phyloP scores from a whole-genome alignment of 2,113 vertebrate species.

The Triplophysa siluroides region DNA sequence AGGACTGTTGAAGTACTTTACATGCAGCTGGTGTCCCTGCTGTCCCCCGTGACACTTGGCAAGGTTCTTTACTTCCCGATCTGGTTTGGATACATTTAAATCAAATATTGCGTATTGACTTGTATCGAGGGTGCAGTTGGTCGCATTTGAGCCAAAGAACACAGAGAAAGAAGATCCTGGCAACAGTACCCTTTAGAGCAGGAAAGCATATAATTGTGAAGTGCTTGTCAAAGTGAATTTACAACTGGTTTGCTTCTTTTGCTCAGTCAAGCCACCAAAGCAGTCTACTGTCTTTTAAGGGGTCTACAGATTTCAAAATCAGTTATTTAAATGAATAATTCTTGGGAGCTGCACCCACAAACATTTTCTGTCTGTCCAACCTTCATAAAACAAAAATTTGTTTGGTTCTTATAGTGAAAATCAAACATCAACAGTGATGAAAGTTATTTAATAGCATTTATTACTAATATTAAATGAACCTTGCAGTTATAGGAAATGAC shows the following conservation, averaged over 20 bases:
- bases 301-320: neutral
- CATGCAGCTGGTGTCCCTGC: constrained; percentile 42
- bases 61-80: neutral
- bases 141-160: neutral
- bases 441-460: neutral
- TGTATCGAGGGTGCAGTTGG: neutral
- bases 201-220: neutral
- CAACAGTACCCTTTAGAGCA: constrained; percentile 13
- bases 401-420: neutral
- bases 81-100: neutral
- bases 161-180: constrained; percentile 12
- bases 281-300: neutral
- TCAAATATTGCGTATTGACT: neutral
- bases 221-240: constrained; percentile 19
- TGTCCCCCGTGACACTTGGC: constrained; percentile 28
- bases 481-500: neutral
- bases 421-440: neutral
- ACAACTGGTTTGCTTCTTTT: neutral
- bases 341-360: no score
- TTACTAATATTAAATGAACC: neutral
- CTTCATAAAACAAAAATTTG: neutral
- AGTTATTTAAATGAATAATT: neutral
- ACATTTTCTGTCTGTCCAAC: no score
- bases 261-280: neutral
- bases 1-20: constrained; percentile 41